Percentiles rank a stretch among this genome's conserved stretches.
These are phyloP conservation scores for Buteo buteo DNA, from an alignment of 2,113 vertebrate species.

Conservation along the genomic window DNA sequence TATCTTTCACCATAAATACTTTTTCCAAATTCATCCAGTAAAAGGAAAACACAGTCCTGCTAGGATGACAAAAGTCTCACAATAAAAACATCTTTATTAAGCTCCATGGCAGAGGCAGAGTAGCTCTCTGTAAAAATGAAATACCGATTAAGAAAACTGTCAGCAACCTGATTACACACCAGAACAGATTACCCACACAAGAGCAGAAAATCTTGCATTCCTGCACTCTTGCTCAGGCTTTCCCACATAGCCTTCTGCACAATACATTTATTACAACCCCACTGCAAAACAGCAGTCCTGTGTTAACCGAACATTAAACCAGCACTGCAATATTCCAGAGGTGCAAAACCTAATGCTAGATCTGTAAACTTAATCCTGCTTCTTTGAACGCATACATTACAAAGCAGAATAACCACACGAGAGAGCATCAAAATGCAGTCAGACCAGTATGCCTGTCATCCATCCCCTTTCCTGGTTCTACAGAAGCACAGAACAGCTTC, in stretches of 20 bases:
- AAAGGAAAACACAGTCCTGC: not conserved
- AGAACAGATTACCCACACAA: not conserved
- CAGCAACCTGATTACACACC: not conserved
- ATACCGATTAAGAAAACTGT: not conserved
- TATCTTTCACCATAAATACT: not conserved
- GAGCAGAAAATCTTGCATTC: not conserved
- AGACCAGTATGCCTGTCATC: not conserved
- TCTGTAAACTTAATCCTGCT: not conserved
- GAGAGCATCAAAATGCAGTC: fast-evolving
- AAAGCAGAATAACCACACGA: not conserved
- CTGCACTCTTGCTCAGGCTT: not conserved
- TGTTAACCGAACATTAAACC: not conserved
- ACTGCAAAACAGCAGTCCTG: not conserved
- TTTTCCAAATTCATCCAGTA: not conserved
- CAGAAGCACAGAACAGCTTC: not conserved
- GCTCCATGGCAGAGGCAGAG: not conserved
- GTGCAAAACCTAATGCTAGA: not conserved
- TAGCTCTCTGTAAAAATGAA: not conserved
- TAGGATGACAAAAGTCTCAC: not conserved
- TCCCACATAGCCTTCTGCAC: not conserved
- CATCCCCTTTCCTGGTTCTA: not conserved
- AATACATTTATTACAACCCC: not conserved
- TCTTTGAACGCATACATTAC: not conserved
- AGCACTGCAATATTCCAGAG: not conserved
- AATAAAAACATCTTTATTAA: not conserved